Evolutionary conservation across 2,113 vertebrate genomes (phyloP).

Genomic region (Melanostigma gelatinosum): DNA sequence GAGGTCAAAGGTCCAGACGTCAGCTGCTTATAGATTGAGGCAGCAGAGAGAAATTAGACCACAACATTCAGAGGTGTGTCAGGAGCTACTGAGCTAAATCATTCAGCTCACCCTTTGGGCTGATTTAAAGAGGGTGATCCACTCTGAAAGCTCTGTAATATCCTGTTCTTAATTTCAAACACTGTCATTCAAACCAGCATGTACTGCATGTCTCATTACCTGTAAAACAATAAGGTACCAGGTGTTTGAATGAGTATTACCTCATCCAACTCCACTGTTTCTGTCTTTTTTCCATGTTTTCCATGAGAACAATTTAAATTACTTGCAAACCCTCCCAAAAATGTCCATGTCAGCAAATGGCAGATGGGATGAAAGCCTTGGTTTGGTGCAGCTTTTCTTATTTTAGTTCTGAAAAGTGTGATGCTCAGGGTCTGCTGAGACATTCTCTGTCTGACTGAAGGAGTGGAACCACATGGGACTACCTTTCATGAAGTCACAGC

Average conservation of each 20-base stretch:
- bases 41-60: slow-evolving; percentile 10
- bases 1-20: slow-evolving; percentile 40
- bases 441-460: slow-evolving; percentile 60
- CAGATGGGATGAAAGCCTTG: slow-evolving; percentile 31
- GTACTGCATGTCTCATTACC: not conserved
- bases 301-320: not conserved
- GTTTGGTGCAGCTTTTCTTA: slow-evolving; percentile 36
- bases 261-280: not conserved
- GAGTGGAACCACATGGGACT: slow-evolving; percentile 58
- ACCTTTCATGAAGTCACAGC: slow-evolving; percentile 57
- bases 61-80: slow-evolving; percentile 15
- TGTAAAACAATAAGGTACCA: not conserved
- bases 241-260: not conserved
- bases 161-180: not conserved
- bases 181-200: not conserved
- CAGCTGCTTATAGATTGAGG: slow-evolving; percentile 21
- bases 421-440: slow-evolving; percentile 58
- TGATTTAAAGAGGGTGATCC: not conserved
- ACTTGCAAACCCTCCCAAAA: slow-evolving; percentile 20
- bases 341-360: not conserved
- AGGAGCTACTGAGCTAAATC: not conserved
- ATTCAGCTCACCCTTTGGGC: not conserved
- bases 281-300: not conserved
- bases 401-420: slow-evolving; percentile 54
- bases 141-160: not conserved